Conservation (phyloP, 2,113 vertebrate genomes). For the Dascyllus trimaculatus region DNA sequence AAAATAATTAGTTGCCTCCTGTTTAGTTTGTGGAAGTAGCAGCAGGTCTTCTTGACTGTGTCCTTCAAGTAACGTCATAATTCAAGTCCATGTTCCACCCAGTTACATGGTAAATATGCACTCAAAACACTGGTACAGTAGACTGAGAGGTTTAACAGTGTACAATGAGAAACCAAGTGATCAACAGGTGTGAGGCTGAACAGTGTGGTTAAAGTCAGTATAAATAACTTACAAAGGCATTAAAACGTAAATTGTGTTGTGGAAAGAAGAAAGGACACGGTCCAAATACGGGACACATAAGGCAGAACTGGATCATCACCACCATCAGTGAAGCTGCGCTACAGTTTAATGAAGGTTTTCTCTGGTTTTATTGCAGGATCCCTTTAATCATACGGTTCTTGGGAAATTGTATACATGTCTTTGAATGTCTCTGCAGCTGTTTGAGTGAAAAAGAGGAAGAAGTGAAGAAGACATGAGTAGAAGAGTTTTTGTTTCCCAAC, state of each 20-base stretch:
- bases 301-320: constrained; percentile 14
- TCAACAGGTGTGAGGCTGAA: neutral
- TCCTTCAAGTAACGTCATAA: constrained; percentile 18
- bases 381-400: neutral
- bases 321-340: neutral
- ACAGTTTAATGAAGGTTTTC: neutral
- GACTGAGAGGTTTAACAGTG: neutral
- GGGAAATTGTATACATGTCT: no score
- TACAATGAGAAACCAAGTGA: neutral
- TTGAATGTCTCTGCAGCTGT: neutral
- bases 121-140: neutral
- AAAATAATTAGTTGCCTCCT: constrained; percentile 3
- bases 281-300: constrained; percentile 31
- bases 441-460: neutral
- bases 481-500: neutral
- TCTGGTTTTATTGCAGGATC: neutral
- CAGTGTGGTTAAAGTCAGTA: constrained; percentile 14
- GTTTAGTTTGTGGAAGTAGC: constrained; percentile 10
- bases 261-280: neutral
- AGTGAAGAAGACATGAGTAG: neutral
- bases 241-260: neutral
- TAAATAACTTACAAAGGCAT: constrained; percentile 13
- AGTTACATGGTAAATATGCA: constrained; percentile 5
- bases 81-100: constrained; percentile 1
- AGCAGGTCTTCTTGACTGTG: neutral